phyloP scores from a whole-genome alignment of 2,113 vertebrate species.

The Gymnobelideus leadbeateri region DNA sequence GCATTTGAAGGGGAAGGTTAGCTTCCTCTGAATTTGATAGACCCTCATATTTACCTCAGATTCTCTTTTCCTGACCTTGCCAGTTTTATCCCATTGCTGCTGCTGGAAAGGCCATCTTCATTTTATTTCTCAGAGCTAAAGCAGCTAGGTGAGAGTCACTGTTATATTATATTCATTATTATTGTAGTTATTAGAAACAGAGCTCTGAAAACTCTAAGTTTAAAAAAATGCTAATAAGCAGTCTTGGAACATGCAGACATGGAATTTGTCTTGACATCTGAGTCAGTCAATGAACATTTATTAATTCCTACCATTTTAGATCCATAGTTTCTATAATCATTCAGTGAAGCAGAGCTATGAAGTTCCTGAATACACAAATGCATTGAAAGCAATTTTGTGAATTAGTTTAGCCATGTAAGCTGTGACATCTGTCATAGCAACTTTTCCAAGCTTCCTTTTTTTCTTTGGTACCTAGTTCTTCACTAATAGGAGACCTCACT shows the following conservation, averaged over 20 bases:
- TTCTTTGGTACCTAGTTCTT: background rate
- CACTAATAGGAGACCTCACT: background rate
- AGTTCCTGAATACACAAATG: background rate
- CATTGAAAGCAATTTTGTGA: background rate
- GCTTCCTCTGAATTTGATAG: background rate
- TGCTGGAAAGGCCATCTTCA: background rate
- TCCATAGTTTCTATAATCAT: background rate
- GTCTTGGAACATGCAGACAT: background rate
- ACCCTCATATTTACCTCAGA: background rate
- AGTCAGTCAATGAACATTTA: slow-evolving; percentile 19
- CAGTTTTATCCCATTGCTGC: background rate
- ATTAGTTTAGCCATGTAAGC: background rate
- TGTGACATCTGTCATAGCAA: background rate
- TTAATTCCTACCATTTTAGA: background rate
- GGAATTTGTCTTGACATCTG: slow-evolving; percentile 19
- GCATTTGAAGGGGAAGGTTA: background rate
- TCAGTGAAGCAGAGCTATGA: slow-evolving; percentile 21
- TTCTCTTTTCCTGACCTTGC: background rate
- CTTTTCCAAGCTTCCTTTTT: background rate
- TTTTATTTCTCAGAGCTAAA: slow-evolving; percentile 33
- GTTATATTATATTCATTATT: background rate
- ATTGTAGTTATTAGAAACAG: slow-evolving; percentile 41
- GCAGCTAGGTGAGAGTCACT: slow-evolving; percentile 11
- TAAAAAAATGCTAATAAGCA: slow-evolving; percentile 41
- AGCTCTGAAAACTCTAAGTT: slow-evolving; percentile 27